phyloP scores from a whole-genome alignment of 2,797 vertebrate species.

The Tolypeutes matacus region DNA sequence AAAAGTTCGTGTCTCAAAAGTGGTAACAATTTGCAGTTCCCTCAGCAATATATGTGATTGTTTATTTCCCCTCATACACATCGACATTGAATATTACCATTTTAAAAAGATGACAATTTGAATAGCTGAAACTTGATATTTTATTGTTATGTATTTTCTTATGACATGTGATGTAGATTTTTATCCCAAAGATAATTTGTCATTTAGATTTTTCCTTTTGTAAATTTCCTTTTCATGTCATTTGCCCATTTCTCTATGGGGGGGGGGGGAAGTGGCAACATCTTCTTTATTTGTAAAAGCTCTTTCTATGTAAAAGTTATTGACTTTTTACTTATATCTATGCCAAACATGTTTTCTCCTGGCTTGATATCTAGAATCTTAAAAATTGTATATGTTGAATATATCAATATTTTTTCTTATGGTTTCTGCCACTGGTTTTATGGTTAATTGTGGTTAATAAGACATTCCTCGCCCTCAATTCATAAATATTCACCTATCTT shows the following conservation, averaged over 20 bases:
- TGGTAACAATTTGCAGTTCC: not conserved
- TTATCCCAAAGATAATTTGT: not conserved
- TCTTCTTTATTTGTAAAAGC: not conserved
- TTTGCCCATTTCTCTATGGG: not conserved
- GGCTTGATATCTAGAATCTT: not conserved
- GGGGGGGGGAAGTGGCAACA: rapidly evolving
- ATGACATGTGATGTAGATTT: not conserved
- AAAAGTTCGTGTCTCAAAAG: not conserved
- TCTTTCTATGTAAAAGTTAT: not conserved
- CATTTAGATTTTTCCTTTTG: not conserved
- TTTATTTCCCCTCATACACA: rapidly evolving
- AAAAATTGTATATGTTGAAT: not conserved
- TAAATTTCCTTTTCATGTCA: not conserved
- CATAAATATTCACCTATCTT: not conserved
- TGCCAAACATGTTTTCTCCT: not conserved
- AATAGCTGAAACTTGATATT: not conserved
- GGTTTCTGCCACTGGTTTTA: not conserved
- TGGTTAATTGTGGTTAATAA: not conserved
- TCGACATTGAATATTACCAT: not conserved
- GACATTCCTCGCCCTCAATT: not conserved
- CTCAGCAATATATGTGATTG: rapidly evolving
- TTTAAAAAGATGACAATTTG: not conserved
- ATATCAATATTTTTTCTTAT: not conserved
- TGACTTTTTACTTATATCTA: not conserved
- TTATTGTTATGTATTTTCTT: not conserved